Evolutionary conservation across 2,888 invertebrate species (phyloP).

Genomic region (Phalangium opilio): DNA sequence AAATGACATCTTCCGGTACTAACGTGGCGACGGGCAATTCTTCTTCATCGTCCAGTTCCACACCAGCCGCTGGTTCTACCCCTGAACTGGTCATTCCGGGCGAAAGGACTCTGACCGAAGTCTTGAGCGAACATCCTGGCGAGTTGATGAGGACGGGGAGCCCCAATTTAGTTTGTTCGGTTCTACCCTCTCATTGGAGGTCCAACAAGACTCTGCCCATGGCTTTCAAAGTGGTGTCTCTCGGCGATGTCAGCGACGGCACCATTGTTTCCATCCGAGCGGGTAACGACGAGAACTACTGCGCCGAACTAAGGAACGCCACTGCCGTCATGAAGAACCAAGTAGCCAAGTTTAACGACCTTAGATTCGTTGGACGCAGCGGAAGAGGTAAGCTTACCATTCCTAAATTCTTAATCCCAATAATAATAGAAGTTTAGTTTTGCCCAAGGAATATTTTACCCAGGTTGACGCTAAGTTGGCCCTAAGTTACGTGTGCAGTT

Average conservation of each 20-base stretch:
- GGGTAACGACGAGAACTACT: constrained; percentile 94
- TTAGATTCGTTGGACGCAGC: constrained; percentile 90
- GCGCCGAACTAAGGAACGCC: constrained; percentile 81
- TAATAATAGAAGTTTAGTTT: too few species aligned
- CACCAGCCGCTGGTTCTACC: not conserved
- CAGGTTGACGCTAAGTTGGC: too few species aligned
- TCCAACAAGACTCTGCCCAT: constrained; percentile 46
- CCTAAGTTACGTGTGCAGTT: too few species aligned
- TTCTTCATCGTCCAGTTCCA: too few species aligned
- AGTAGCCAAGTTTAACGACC: constrained; percentile 92
- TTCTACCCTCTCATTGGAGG: constrained; percentile 89
- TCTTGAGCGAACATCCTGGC: constrained; percentile 52
- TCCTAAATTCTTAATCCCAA: too few species aligned
- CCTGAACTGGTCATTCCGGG: constrained; percentile 39
- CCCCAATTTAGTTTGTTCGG: constrained; percentile 89
- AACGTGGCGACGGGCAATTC: too few species aligned
- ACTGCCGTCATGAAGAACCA: constrained; percentile 92
- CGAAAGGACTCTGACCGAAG: constrained; percentile 56
- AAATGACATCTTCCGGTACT: too few species aligned
- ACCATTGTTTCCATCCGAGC: constrained; percentile 84
- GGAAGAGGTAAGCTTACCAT: constrained; percentile 71
- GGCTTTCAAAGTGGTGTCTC: constrained; percentile 45
- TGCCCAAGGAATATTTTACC: too few species aligned
- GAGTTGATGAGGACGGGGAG: constrained; percentile 80
- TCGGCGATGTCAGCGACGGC: constrained; percentile 84